Evolutionary conservation across 2,113 vertebrate genomes (phyloP).

Genomic region (Festucalex cinctus): DNA sequence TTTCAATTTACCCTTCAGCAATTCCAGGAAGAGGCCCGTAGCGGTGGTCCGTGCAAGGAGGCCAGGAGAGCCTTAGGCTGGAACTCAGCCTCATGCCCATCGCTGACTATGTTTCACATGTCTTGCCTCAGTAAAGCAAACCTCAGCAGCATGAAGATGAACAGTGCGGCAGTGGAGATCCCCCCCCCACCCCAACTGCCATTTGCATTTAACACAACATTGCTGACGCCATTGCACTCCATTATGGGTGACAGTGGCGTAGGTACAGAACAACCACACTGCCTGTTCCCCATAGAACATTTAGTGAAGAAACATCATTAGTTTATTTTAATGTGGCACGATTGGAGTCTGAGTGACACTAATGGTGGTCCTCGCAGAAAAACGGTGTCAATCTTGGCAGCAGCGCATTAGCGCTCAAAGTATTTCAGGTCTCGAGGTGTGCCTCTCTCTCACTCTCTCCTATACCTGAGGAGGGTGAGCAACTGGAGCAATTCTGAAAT

Average conservation of each 20-base stretch:
- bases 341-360: conserved; percentile 70
- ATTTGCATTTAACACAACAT: conserved; percentile 34
- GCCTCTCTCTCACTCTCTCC: conserved; percentile 42
- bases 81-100: conserved; percentile 51
- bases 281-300: conserved; percentile 54
- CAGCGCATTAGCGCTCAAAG: conserved; percentile 70
- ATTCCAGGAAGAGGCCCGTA: conserved; percentile 39
- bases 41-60: neutral
- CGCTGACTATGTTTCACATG: conserved; percentile 3
- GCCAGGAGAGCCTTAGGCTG: conserved; percentile 52
- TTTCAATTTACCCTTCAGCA: conserved; percentile 56
- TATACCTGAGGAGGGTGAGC: conserved; percentile 11
- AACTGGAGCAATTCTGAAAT: conserved; percentile 42
- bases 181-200: too few species aligned
- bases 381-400: conserved; percentile 69
- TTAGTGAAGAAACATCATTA: conserved; percentile 65
- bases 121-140: neutral
- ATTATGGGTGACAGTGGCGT: conserved; percentile 37
- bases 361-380: conserved; percentile 68
- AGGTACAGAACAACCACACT: conserved; percentile 42
- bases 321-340: conserved; percentile 71
- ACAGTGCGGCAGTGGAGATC: neutral
- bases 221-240: conserved; percentile 9
- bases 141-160: neutral
- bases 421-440: conserved; percentile 56